Conservation (phyloP, 2,113 vertebrate species). For the Gobius niger region DNA sequence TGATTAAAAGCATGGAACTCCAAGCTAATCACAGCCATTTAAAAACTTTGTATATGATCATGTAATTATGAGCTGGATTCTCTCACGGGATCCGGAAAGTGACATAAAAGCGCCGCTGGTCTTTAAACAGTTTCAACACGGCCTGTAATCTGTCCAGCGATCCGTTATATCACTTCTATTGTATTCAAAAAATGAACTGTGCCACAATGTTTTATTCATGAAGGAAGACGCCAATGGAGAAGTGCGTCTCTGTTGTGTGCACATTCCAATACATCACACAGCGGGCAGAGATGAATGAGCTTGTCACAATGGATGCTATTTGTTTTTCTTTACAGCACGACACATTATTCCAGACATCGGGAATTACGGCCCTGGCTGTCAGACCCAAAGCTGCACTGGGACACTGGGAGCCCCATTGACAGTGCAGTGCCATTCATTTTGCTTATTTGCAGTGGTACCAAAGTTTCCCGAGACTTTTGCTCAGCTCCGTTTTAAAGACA, state of each 20-base stretch:
- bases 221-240: conserved; percentile 47
- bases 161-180: conserved; percentile 30
- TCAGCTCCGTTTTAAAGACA: too few relatives aligned
- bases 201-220: conserved; percentile 66
- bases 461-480: too few relatives aligned
- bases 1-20: conserved; percentile 6
- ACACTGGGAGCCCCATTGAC: too few relatives aligned
- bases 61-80: conserved; percentile 4
- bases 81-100: neutral
- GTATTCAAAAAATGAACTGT: conserved; percentile 44
- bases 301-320: conserved; percentile 34
- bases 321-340: conserved; percentile 39
- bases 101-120: conserved; percentile 21
- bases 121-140: conserved; percentile 14
- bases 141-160: conserved; percentile 21
- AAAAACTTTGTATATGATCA: conserved; percentile 3
- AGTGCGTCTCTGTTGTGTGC: conserved; percentile 55
- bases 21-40: neutral
- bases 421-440: too few relatives aligned
- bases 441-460: too few relatives aligned
- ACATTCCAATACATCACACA: conserved; percentile 58
- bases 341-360: conserved; percentile 34
- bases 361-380: conserved; percentile 24
- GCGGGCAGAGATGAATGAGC: conserved; percentile 44
- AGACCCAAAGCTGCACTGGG: too few relatives aligned